Evolutionary conservation across 2,113 vertebrate species (phyloP), one percentile per base, ranked within the genome.

Genomic region (Anoura caudifer): DNA sequence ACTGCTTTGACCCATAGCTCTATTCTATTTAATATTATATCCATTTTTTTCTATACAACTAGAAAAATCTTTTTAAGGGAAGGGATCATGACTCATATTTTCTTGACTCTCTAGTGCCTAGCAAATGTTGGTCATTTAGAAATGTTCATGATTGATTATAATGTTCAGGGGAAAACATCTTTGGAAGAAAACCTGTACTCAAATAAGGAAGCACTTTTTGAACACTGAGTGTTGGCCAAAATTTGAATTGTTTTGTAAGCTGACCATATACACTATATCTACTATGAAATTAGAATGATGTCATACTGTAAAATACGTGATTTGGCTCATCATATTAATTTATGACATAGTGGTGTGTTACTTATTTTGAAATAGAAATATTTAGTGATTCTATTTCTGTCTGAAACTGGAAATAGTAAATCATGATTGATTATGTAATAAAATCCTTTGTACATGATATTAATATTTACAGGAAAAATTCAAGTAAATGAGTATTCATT

Each of bases 321-420:
- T 47, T 92, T 63, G 17, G 45, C 31, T 88, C 73, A 56, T 41
- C 20, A 41, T n/a, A 67, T 85, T 72, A n/a, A 79, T 47, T 6
- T 79, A 73, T 73, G 63, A 70, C 45, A 80, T 79, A 84, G 56
- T 67, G 54, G 33, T 92, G 72, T 22, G 88, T 92, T 73, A 50
- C 20, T 91, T 94, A 63, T 73, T 79, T 80, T 92, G 28, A 80
- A 89, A 84, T 13, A 83, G 52, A 91, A 87, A 84, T 80, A 50
- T 72, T 72, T 84, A 72, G 17, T 67, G 84, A 85, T 70, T 92
- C 15, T 11, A 31, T 88, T 92, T 26, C 45, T 92, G n/a, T 22
- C 24, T 89, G 54, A 95, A 92, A 69, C 56, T 90, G 19, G 81
- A 96, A 70, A 87, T 70, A 38, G n/a, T 67, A 75, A 67, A 77